phyloP scores from a whole-genome alignment of 2,888 invertebrate species.

The Drosophila falleni region DNA sequence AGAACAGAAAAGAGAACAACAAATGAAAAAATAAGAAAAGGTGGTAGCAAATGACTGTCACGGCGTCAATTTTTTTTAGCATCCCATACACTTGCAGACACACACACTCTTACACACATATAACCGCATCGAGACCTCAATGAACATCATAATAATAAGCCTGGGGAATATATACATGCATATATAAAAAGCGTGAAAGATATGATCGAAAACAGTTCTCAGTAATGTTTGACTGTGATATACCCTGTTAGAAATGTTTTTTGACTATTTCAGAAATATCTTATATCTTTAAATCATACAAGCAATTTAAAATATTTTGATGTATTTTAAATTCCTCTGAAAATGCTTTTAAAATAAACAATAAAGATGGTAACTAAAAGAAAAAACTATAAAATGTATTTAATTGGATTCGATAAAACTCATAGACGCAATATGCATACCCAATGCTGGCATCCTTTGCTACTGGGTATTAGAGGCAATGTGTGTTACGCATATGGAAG shows the following conservation, averaged over 20 bases:
- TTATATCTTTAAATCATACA: not conserved
- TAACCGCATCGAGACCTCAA: constrained; percentile 29
- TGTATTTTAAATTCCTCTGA: too few species aligned
- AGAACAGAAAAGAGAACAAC: constrained; percentile 24
- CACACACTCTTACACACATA: not conserved
- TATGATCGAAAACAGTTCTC: constrained; percentile 11
- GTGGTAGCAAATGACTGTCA: constrained; percentile 40
- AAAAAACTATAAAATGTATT: not conserved
- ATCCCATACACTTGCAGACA: constrained; percentile 1
- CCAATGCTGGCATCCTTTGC: not conserved
- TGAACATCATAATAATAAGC: constrained; percentile 68
- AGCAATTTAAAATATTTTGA: too few species aligned
- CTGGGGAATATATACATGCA: constrained; percentile 50
- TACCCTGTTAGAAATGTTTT: constrained; percentile 10
- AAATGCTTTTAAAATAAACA: too few species aligned
- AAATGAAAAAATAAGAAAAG: constrained; percentile 5
- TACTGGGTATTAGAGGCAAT: constrained; percentile 16
- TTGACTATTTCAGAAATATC: not conserved
- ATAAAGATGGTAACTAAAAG: too few species aligned
- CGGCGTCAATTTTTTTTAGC: constrained; percentile 34
- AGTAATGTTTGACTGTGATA: not conserved
- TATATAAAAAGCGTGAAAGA: constrained; percentile 37
- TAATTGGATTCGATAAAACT: not conserved
- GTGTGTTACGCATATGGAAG: constrained; percentile 19
- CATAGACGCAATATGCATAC: not conserved